Base-by-base conservation (phyloP, 2,888 invertebrate genomes). In the Cerceris ruficornis region DNA sequence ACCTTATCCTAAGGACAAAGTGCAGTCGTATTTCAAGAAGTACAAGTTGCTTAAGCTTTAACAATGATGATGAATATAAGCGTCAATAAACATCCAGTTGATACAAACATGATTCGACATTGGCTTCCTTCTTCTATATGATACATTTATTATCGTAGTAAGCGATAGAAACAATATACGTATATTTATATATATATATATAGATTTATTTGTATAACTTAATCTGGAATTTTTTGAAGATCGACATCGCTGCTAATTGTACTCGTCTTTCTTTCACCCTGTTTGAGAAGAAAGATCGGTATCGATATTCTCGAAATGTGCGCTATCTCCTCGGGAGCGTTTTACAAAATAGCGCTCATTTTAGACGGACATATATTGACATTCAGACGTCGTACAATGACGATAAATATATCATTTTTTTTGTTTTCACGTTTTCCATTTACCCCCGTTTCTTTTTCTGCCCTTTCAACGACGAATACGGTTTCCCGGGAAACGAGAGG, bases 1-100 rank as follows among this genome's bases (percentile, higher is more conserved):
- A 92, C 99, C 99, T 2, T 98, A 98, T 91, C 95, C 95, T 0
- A 98, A 98, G 92, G 95, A 96, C 65, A 94, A 95, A 75, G 94
- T 98, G 0, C 97, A 98, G 89, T 95, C 96, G 90, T 96, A 95
- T 94, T 96, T 98, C 81, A 97, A 96, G 88, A 96, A 96, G 92
- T 96, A 97, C 80, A 98, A 98, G 93, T 93, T 98, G 78, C 96
- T 96, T 86, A 95, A 95, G 52, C 7, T 62, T 14, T 77, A 57
- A 81, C 41, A 28, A 49, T 28, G 2, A 58, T 41, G 9, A 42
- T 65, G 50, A 57, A 60, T 59, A 13, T 75, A 59, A 67, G 67
- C 46, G 62, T 66, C 76, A 74, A 77, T 80, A 77, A 75, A 71
- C 9, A 52, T 39, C 42, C 14, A n/a, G 50, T 59, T 67, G 6